These are phyloP conservation scores for Muscicapa adusta DNA, from an alignment of 2,113 vertebrate genomes.

Conservation along the genomic window DNA sequence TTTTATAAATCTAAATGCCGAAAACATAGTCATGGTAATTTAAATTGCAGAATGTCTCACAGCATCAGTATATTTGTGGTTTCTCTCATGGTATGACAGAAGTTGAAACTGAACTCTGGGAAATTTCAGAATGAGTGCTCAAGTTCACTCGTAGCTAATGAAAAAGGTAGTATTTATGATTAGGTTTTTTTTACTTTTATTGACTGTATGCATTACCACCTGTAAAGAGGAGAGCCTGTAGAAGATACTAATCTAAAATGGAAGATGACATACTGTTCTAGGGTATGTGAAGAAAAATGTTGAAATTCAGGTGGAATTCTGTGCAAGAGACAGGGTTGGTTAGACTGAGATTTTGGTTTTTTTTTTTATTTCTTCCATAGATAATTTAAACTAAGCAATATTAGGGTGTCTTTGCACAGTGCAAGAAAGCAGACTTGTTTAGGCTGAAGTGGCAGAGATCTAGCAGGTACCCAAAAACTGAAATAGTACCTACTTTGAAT, in stretches of 20 bases:
- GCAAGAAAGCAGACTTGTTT: not conserved
- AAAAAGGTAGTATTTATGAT: not conserved
- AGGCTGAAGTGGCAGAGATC: not conserved
- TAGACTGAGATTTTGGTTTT: not conserved
- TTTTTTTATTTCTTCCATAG: not conserved
- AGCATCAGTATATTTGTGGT: not conserved
- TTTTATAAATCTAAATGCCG: not conserved
- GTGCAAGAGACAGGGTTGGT: not conserved
- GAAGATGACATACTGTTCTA: not conserved
- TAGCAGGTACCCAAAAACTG: not conserved
- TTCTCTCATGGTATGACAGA: not conserved
- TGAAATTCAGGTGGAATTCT: not conserved
- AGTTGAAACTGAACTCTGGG: not conserved
- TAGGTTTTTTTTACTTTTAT: not conserved
- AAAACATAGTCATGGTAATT: slow-evolving; percentile 1
- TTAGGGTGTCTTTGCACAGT: not conserved
- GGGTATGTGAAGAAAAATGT: not conserved
- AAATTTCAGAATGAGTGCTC: not conserved
- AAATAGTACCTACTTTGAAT: not conserved
- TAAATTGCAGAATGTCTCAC: slow-evolving; percentile 50
- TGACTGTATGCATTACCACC: not conserved
- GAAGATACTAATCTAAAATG: not conserved
- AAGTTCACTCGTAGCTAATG: not conserved
- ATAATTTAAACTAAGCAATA: not conserved
- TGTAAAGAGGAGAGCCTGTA: not conserved